Evolutionary conservation across 2,113 vertebrate genomes (phyloP).

Genomic region (Sarotherodon lohbergeri): DNA sequence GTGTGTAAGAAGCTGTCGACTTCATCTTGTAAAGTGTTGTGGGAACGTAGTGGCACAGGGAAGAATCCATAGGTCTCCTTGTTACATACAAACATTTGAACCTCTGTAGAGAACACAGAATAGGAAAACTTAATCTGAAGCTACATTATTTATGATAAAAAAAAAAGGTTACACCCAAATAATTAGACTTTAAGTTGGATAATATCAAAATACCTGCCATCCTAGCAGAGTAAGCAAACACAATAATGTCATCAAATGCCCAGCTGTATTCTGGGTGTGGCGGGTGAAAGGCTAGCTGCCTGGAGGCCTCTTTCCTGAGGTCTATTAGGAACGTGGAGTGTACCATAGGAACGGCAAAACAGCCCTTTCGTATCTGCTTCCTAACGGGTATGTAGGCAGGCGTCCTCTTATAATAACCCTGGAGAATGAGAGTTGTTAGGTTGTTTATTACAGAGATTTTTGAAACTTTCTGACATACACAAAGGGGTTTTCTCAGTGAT

Average conservation of each 20-base stretch:
- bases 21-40: slow-evolving; percentile 83
- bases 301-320: slow-evolving; percentile 81
- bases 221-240: slow-evolving; percentile 86
- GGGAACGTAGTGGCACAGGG: slow-evolving; percentile 81
- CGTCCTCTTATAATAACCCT: slow-evolving; percentile 91
- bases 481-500: neutral
- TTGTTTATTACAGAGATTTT: neutral
- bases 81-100: slow-evolving; percentile 91
- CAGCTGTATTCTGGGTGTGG: slow-evolving; percentile 85
- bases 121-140: neutral
- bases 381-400: slow-evolving; percentile 89
- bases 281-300: slow-evolving; percentile 81
- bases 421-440: neutral
- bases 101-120: slow-evolving; percentile 64
- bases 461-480: neutral
- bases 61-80: slow-evolving; percentile 81
- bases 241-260: slow-evolving; percentile 93
- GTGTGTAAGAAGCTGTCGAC: slow-evolving; percentile 84
- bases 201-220: slow-evolving; percentile 77
- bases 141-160: neutral
- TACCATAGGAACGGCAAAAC: slow-evolving; percentile 92
- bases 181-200: neutral
- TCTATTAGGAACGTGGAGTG: slow-evolving; percentile 91
- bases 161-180: neutral
- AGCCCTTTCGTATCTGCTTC: slow-evolving; percentile 79